Evolutionary conservation across 2,113 vertebrate genomes (phyloP).

Genomic region (Chionomys nivalis): DNA sequence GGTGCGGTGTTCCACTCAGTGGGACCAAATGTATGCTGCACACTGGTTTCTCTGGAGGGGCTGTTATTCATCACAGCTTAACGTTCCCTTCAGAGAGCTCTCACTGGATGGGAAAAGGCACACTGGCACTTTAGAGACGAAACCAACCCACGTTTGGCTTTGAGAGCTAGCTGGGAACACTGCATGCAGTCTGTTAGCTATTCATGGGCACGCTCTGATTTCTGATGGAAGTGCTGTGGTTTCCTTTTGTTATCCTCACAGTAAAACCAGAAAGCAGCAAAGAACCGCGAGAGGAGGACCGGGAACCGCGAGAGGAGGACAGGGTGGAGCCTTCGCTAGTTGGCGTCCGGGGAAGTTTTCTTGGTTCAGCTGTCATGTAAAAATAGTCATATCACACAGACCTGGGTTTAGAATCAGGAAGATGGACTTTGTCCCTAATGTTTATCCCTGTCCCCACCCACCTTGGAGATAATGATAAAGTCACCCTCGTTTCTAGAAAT

Average conservation of each 20-base stretch:
- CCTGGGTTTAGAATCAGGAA: not conserved
- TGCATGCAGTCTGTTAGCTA: constrained; percentile 55
- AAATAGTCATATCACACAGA: constrained; percentile 11
- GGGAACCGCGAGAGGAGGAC: constrained; percentile 42
- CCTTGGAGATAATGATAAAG: not conserved
- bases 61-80: constrained; percentile 69
- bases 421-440: not conserved
- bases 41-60: constrained; percentile 47
- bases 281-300: constrained; percentile 42
- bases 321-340: not conserved
- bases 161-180: constrained; percentile 61
- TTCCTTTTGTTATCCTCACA: constrained; percentile 39
- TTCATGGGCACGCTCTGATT: constrained; percentile 60
- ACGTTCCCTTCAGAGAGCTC: constrained; percentile 63
- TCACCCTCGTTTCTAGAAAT: not conserved
- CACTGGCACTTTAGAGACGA: constrained; percentile 73
- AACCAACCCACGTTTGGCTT: constrained; percentile 70
- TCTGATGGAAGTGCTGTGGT: constrained; percentile 55
- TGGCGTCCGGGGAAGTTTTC: not conserved
- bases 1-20: not conserved
- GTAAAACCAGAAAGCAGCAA: constrained; percentile 66
- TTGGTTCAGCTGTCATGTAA: not conserved
- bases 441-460: not conserved
- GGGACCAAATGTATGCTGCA: constrained; percentile 15
- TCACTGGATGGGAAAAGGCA: constrained; percentile 60